Evolutionary conservation across 1,140 invertebrate species (phyloP), one percentile per base, ranked within the genome.

Genomic region (Bombus confusus): DNA sequence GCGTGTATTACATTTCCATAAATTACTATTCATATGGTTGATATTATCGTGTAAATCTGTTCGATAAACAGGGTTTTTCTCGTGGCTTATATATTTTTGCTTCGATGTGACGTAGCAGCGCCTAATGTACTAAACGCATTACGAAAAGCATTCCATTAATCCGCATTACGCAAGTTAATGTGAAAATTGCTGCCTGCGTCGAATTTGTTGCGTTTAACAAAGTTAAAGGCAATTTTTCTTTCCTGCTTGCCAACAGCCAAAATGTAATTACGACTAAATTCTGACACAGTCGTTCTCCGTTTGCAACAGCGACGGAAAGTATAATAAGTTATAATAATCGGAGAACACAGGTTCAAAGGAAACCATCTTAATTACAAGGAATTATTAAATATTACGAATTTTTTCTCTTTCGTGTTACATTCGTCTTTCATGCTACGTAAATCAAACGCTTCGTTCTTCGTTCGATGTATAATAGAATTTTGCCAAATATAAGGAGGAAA

Each of bases 71-170:
- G 10, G 6, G 9, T 41, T 18, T 37, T 52, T 57, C 34, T 13
- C 6, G 10, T 6, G 1, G 22, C 22, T 57, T 57, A 13, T 34
- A 28, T 31, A 28, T 37, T 18, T 59, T 28, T 9, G 6, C 13
- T 18, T 22, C 25, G 3, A 59, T 59, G 28, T n/a, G 13, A 37
- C 52, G 52, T 34, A 57, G 52, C 22, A n/a, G 3, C 25, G 15
- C 22, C 31, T 75, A 57, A 75, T 57, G 47, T 12, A 37, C 22
- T 75, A 75, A 75, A 57, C 22, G 47, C 31, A 59, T 57, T 75
- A 75, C 47, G 47, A 52, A 57, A 75, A 75, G 43, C 31, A 34
- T 57, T 59, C 34, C 52, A 39, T 76, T 76, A 76, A 59, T 76
- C 34, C 12, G 37, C 25, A 76, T 76, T 76, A 76, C 6, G 52